phyloP scores from a whole-genome alignment of 2,888 invertebrate species.

The Campoletis raptor region DNA sequence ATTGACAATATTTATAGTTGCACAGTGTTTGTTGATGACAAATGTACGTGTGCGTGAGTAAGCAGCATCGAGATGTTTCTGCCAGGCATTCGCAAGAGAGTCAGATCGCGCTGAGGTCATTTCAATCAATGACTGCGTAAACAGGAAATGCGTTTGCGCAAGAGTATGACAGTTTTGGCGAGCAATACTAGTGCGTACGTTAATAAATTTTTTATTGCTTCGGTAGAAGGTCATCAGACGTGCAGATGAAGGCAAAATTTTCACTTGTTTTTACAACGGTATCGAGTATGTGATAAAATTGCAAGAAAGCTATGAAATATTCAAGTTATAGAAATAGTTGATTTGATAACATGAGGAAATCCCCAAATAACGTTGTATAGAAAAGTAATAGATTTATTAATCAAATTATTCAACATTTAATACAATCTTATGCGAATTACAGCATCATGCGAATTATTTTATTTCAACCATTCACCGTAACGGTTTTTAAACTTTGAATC shows the following conservation, averaged over 20 bases:
- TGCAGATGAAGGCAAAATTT: background rate
- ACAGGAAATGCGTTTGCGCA: slow-evolving; percentile 16
- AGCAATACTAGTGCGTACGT: background rate
- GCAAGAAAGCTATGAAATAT: background rate
- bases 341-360: background rate
- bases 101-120: background rate
- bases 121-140: slow-evolving; percentile 5
- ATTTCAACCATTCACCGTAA: background rate
- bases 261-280: background rate
- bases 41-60: background rate
- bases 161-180: background rate
- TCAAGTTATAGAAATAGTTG: background rate
- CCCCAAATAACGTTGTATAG: background rate
- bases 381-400: background rate
- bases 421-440: no score
- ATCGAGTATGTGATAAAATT: background rate
- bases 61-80: background rate
- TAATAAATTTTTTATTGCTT: background rate
- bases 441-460: no score
- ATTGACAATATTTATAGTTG: background rate
- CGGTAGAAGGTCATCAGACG: background rate
- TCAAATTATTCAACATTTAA: background rate
- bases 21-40: background rate
- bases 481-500: background rate
- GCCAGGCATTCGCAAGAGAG: background rate